Evolutionary conservation across 2,113 vertebrate species (phyloP), one percentile per base, ranked within the genome.

Genomic region (Pipa parva): DNA sequence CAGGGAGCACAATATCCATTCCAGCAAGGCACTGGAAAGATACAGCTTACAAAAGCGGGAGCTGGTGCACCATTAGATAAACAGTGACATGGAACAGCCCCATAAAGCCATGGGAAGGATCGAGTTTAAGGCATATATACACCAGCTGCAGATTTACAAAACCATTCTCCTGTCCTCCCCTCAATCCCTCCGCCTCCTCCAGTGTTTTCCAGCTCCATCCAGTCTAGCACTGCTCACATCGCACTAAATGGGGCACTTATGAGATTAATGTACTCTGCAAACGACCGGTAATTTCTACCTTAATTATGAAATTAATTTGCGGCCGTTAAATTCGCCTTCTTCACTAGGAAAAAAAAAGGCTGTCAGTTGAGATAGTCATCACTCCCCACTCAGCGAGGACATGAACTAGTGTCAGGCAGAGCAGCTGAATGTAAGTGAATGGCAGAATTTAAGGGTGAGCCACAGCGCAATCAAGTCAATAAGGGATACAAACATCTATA

Each of bases 261-360:
- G 62, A 70, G 72, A 76, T 76, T 74, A 72, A 76, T 58, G 42
- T 66, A 36, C 66, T 61, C 61, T 54, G 63, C 51, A 74, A 67
- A 71, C 39, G 55, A 71, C 31, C 12, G 33, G 66, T 62, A 73
- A 74, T 74, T 77, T 73, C 63, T 60, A 57, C 63, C 63, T 58
- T 61, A 66, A 74, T 74, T 72, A 63, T 59, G 36, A 67, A 69
- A 66, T 61, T 45, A 69, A 61, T 74, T 71, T 64, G 63, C 64
- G 57, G 64, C 63, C 62, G 46, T 55, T 42, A 24, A 68, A 56
- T 45, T 72, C 68, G 61, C 71, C 70, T 55, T 26, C 58, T 72
- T 67, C 65, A 69, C 57, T 52, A 25, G 22, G 42, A 69, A 60
- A 52, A 51, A 69, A 60, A 52, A 22, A 69, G 48, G 57, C 48